These are phyloP conservation scores for Allygus modestus DNA, from an alignment of 2,888 invertebrate genomes.

Conservation along the genomic window DNA sequence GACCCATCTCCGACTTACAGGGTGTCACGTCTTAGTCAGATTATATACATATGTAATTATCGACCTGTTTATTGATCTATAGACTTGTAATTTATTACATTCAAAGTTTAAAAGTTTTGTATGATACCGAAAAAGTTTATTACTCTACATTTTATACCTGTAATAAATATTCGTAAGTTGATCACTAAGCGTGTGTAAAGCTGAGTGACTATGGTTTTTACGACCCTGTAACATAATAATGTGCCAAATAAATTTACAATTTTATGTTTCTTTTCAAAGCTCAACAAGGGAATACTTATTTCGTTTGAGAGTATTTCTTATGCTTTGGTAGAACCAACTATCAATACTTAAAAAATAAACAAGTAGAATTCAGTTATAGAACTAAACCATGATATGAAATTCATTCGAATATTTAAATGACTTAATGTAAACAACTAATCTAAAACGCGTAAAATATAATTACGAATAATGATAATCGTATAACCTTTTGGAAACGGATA, in stretches of 20 bases:
- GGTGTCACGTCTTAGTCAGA: conserved; percentile 56
- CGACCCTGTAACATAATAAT: background rate
- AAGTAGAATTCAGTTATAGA: no score
- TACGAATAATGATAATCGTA: no score
- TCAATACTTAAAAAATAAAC: no score
- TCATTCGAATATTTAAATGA: no score
- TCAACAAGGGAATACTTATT: no score
- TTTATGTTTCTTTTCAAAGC: background rate
- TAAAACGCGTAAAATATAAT: no score
- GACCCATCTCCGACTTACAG: conserved; percentile 28
- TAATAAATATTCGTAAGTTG: conserved; percentile 39
- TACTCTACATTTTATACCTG: conserved; percentile 57
- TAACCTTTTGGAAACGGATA: no score
- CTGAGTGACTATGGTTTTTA: background rate
- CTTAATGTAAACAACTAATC: no score
- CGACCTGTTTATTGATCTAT: conserved; percentile 17
- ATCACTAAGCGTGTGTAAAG: conserved; percentile 22
- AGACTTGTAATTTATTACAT: conserved; percentile 51
- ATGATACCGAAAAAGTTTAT: conserved; percentile 51
- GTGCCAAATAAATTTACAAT: background rate
- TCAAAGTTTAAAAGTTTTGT: conserved; percentile 42
- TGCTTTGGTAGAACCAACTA: no score
- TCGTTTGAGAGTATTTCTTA: no score
- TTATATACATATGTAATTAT: conserved; percentile 56
- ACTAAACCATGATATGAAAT: no score